Evolutionary conservation across 2,113 vertebrate genomes (phyloP), one percentile per base, ranked within the genome.

Genomic region (Sylvietta virens): DNA sequence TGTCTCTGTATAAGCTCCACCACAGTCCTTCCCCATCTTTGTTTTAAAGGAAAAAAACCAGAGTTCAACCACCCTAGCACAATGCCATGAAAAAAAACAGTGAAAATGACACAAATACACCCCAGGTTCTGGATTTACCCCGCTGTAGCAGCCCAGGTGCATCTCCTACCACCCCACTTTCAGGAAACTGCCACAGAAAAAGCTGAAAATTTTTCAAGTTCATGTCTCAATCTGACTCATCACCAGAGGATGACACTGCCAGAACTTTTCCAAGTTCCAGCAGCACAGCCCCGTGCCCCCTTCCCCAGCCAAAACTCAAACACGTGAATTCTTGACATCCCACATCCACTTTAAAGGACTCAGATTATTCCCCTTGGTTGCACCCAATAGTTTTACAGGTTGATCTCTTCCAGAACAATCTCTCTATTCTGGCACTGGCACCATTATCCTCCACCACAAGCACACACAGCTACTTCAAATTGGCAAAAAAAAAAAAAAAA

Each of bases 281-380:
- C 24, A 73, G 16, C 40, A 35, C 12, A 31, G 10, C 7, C 6
- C 10, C 16, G 3, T 8, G 7, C 4, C 27, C 72, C 21, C 16
- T 50, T 66, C 20, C 45, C 56, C 35, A 44, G 14, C 7, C 51
- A 71, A 62, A 87, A 7, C 18, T 33, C 16, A 33, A 2, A 9
- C 30, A 24, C 2, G 11, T 2, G 4, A 81, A 45, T 28, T 28
- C 9, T 35, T 15, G 7, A 4, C 1, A 2, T 17, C 31, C 27
- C 22, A 40, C 9, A 31, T 5, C 11, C 0, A 17, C 13, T n/a
- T 64, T 10, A 33, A 66, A 15, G 6, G 3, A 4, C 3, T 11
- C 21, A 1, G 9, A 21, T 8, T 21, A 26, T 23, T 53, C 10
- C 24, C 31, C 15, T 27, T 22, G 9, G 4, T 33, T 21, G 22